These are phyloP conservation scores for Pinctada fucata DNA, from an alignment of 2,888 invertebrate genomes.

Conservation along the genomic window DNA sequence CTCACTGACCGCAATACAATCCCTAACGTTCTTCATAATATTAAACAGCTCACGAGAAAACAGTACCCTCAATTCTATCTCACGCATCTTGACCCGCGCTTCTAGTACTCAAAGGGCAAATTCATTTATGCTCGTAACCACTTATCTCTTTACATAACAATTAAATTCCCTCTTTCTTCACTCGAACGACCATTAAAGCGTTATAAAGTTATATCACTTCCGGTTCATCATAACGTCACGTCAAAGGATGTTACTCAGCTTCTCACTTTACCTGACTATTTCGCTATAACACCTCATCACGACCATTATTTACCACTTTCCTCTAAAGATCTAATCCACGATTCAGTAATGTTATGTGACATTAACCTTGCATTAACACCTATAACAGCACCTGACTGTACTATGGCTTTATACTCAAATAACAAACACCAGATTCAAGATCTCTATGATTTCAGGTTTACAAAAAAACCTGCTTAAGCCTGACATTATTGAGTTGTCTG, in stretches of 20 bases:
- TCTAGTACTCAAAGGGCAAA: slow-evolving; percentile 19
- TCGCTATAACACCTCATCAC: too few species aligned
- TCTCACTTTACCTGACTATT: background rate
- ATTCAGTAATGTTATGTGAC: background rate
- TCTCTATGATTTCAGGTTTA: background rate
- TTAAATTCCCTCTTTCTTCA: too few species aligned
- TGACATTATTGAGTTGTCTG: slow-evolving; percentile 1
- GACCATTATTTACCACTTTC: too few species aligned
- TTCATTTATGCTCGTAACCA: slow-evolving; percentile 22
- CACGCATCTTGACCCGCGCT: slow-evolving; percentile 8
- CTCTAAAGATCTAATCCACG: background rate
- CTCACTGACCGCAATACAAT: background rate
- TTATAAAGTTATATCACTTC: slow-evolving; percentile 11
- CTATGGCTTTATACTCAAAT: background rate
- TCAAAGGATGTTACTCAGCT: slow-evolving; percentile 23
- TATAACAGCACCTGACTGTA: slow-evolving; percentile 6
- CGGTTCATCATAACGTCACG: background rate
- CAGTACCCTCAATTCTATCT: too few species aligned
- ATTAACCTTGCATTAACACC: background rate
- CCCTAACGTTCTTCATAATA: background rate
- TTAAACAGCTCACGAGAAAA: too few species aligned
- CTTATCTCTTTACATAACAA: slow-evolving; percentile 21
- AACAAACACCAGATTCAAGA: background rate
- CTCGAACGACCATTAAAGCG: background rate
- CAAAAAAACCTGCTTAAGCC: too few species aligned